Evolutionary conservation across 2,113 vertebrate genomes (phyloP).

Genomic region (Maccullochella peelii): DNA sequence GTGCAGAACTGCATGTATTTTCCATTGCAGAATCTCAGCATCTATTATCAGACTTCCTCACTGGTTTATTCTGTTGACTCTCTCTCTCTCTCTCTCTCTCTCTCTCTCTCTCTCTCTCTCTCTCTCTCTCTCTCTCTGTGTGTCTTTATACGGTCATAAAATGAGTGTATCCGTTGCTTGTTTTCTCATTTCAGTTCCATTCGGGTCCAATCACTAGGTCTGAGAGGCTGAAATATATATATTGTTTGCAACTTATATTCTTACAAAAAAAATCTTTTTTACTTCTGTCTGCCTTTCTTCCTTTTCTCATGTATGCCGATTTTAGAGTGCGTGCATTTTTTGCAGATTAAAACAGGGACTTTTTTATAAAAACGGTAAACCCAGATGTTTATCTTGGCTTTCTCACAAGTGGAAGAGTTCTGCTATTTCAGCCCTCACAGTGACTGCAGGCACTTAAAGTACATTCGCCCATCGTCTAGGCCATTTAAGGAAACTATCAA

Average conservation of each 20-base stretch:
- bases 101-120: too few species aligned
- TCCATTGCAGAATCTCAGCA: slow-evolving; percentile 37
- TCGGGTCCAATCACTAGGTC: slow-evolving; percentile 46
- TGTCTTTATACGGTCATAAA: slow-evolving; percentile 22
- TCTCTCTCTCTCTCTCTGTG: neutral
- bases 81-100: too few species aligned
- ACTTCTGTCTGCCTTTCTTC: neutral
- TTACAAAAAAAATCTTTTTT: neutral
- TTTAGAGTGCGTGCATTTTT: neutral
- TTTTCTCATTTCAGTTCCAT: slow-evolving; percentile 36
- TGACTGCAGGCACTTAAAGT: slow-evolving; percentile 27
- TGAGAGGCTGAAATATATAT: slow-evolving; percentile 21
- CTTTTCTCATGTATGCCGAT: neutral
- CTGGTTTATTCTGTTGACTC: slow-evolving; percentile 10
- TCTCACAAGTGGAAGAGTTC: slow-evolving; percentile 6
- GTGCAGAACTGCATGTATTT: slow-evolving; percentile 38
- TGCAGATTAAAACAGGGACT: neutral
- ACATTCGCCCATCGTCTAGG: neutral
- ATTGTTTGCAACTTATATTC: slow-evolving; percentile 23
- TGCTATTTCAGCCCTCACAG: slow-evolving; percentile 24
- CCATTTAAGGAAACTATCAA: slow-evolving; percentile 67
- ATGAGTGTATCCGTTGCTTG: neutral
- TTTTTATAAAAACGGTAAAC: slow-evolving; percentile 21
- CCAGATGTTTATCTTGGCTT: slow-evolving; percentile 49
- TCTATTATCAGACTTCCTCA: slow-evolving; percentile 8